Evolutionary conservation across 2,888 invertebrate species (phyloP).

Genomic region (Clivina fossor): DNA sequence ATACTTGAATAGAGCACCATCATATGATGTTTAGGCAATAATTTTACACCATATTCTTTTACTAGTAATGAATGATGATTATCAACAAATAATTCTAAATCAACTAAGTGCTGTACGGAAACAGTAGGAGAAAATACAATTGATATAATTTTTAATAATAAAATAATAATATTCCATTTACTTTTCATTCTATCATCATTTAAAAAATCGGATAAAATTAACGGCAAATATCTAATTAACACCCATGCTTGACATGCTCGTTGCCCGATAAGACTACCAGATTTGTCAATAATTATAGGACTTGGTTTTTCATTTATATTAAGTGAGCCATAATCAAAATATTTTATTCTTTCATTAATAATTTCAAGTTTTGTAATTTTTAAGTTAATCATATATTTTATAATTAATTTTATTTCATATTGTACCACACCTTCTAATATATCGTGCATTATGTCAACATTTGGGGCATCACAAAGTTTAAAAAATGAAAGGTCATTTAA

Average conservation of each 20-base stretch:
- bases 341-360: slow-evolving; percentile 25
- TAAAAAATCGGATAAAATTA: slow-evolving; percentile 25
- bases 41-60: slow-evolving; percentile 17
- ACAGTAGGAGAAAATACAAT: slow-evolving; percentile 22
- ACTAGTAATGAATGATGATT: slow-evolving; percentile 23
- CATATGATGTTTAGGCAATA: slow-evolving; percentile 32
- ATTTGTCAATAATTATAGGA: slow-evolving; percentile 28
- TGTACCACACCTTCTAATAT: slow-evolving; percentile 38
- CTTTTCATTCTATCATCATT: neutral
- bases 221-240: slow-evolving; percentile 34
- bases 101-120: slow-evolving; percentile 14
- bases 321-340: slow-evolving; percentile 26
- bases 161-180: slow-evolving; percentile 14
- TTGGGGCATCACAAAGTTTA: slow-evolving; percentile 34
- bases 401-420: slow-evolving; percentile 33
- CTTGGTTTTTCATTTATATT: slow-evolving; percentile 26
- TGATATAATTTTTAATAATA: slow-evolving; percentile 22
- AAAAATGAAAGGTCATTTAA: slow-evolving; percentile 38
- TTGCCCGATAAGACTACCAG: slow-evolving; percentile 29
- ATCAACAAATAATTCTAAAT: slow-evolving; percentile 12
- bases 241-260: slow-evolving; percentile 30
- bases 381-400: slow-evolving; percentile 14
- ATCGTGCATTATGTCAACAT: slow-evolving; percentile 41
- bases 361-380: slow-evolving; percentile 13
- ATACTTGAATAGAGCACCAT: slow-evolving; percentile 27